Base-by-base conservation (phyloP, 2,113 vertebrate species). In the Felis chaus region DNA sequence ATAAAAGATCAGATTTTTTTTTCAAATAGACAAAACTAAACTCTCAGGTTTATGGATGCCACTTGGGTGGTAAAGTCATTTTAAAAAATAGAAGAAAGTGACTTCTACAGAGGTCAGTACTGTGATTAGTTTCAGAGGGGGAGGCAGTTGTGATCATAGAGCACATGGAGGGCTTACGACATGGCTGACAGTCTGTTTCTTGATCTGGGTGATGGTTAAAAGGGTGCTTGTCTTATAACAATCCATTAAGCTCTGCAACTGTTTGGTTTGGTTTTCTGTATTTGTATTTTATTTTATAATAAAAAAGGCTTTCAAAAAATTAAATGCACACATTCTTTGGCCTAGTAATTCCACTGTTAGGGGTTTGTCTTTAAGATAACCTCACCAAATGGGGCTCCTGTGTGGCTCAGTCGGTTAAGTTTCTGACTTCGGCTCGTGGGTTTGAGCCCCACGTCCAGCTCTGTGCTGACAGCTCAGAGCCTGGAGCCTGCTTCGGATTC, bases 221-320 rank as follows among this genome's bases (percentile, higher is more conserved):
- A 82, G 14, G 10, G 45, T 25, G 3, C 21, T 66, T 69, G 45
- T 69, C 8, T 79, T 16, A 11, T 5, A 48, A 73, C 31, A 84
- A 73, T 65, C 63, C 45, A 74, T 8, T 84, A 86, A 81, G 74
- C 55, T 66, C 48, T 82, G 3, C n/a, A 76, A 33, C 68, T 89
- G 68, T 73, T 92, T 95, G 41, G 68, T 73, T 92, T 95, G 57
- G 9, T 76, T 89, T 90, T 68, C 50, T 39, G n/a, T 68, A 48
- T 95, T 93, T 93, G 11, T 90, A 31, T 63, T 97, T 68, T 39
- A 57, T 85, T 94, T 92, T 36, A 76, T 68, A 89, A 79, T 86
- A 57, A 85, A 79, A 90, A 90, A 41, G 48, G 12, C 4, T 7
- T 93, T 97, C 57, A 79, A 88, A 76, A 27, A 5, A 11, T 14